Evolutionary conservation across 2,888 invertebrate genomes (phyloP).

Genomic region (Eurytoma adleriae): DNA sequence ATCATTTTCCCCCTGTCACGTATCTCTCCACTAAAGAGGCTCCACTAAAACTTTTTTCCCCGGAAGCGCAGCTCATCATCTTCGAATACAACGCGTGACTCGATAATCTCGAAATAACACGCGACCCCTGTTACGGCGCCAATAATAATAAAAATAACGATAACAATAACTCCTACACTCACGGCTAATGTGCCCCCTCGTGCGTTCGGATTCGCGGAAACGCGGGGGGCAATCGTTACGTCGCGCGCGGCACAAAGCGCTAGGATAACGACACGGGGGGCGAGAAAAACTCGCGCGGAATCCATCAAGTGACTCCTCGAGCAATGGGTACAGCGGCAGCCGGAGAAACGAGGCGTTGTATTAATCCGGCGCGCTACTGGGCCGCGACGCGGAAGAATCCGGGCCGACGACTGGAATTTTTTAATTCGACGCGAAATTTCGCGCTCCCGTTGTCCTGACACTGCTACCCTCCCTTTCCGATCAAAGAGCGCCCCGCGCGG

Average conservation of each 20-base stretch:
- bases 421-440: slow-evolving; percentile 34
- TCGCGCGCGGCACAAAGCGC: neutral
- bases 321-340: no score
- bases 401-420: slow-evolving; percentile 35
- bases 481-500: neutral
- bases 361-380: slow-evolving; percentile 17
- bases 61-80: no score
- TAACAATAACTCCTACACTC: no score
- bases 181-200: neutral
- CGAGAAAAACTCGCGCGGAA: no score
- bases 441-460: slow-evolving; percentile 16
- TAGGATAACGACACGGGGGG: neutral
- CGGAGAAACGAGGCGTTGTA: neutral
- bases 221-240: no score
- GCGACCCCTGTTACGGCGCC: neutral
- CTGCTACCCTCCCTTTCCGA: no score
- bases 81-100: neutral
- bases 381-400: slow-evolving; percentile 22
- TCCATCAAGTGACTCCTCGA: no score
- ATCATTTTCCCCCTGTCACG: neutral
- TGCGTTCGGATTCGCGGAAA: neutral
- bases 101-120: neutral
- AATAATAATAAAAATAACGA: no score
- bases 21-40: neutral
- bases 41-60: no score